A percentile compares a stretch with the other conserved stretches of the same genome.
phyloP scores from a whole-genome alignment of 2,888 invertebrate species.

The Apamea sordens region DNA sequence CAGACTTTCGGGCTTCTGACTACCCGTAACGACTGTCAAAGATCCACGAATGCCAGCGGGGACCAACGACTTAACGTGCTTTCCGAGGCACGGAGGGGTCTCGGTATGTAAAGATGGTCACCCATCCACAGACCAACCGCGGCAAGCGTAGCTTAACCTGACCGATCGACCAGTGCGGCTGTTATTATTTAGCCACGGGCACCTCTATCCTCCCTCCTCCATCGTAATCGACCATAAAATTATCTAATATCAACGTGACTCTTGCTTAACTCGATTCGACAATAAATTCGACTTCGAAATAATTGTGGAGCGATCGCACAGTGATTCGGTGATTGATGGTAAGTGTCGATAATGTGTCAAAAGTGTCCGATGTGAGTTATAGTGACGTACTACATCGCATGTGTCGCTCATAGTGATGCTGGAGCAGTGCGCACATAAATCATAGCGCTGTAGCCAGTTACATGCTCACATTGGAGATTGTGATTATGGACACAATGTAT shows the following conservation, averaged over 20 bases:
- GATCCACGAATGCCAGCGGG: too few species aligned
- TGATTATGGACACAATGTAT: constrained; percentile 18
- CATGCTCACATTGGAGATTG: constrained; percentile 12
- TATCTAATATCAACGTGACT: constrained; percentile 4
- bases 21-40: too few species aligned
- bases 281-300: constrained; percentile 16
- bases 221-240: constrained; percentile 13
- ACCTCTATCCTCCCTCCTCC: too few species aligned
- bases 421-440: constrained; percentile 6
- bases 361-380: constrained; percentile 35
- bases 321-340: constrained; percentile 52
- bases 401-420: constrained; percentile 32
- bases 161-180: too few species aligned
- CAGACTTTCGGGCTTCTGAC: too few species aligned
- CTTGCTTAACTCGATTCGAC: constrained; percentile 11
- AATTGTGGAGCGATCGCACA: constrained; percentile 32
- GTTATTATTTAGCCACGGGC: too few species aligned
- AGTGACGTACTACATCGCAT: constrained; percentile 34
- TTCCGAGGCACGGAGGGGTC: too few species aligned
- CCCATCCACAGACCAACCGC: too few species aligned
- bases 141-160: too few species aligned
- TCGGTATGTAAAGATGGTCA: too few species aligned
- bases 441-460: not conserved
- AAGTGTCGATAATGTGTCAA: constrained; percentile 47
- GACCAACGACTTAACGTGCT: too few species aligned